Conservation (phyloP, 2,113 vertebrate species). For the Antechinus flavipes region DNA sequence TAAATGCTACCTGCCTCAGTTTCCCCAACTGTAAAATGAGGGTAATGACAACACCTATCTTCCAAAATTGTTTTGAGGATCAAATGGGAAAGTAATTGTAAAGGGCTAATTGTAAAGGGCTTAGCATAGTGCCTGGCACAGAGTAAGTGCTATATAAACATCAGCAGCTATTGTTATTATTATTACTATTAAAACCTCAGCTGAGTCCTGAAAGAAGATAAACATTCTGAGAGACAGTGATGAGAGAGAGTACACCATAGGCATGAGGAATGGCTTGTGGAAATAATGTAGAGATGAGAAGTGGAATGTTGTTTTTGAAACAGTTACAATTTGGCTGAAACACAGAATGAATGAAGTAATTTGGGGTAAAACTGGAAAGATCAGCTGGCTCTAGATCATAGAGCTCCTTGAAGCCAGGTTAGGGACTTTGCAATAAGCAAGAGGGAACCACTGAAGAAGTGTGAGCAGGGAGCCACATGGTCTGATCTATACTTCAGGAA, state of each 20-base stretch:
- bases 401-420: background rate
- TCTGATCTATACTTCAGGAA: background rate
- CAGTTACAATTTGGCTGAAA: background rate
- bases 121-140: background rate
- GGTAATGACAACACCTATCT: background rate
- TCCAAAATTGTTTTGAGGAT: background rate
- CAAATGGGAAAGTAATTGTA: background rate
- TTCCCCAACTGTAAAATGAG: background rate
- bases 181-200: background rate
- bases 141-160: background rate
- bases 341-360: background rate
- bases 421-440: background rate
- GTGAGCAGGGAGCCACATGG: background rate
- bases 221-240: background rate
- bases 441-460: background rate
- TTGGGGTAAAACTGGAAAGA: background rate
- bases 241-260: background rate
- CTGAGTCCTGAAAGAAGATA: background rate
- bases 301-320: background rate
- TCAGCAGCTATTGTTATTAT: background rate
- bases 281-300: background rate
- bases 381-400: background rate
- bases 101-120: background rate
- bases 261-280: background rate
- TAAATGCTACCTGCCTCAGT: background rate